These are phyloP conservation scores for Engraulis encrasicolus DNA, from an alignment of 2,113 vertebrate genomes.

Conservation along the genomic window DNA sequence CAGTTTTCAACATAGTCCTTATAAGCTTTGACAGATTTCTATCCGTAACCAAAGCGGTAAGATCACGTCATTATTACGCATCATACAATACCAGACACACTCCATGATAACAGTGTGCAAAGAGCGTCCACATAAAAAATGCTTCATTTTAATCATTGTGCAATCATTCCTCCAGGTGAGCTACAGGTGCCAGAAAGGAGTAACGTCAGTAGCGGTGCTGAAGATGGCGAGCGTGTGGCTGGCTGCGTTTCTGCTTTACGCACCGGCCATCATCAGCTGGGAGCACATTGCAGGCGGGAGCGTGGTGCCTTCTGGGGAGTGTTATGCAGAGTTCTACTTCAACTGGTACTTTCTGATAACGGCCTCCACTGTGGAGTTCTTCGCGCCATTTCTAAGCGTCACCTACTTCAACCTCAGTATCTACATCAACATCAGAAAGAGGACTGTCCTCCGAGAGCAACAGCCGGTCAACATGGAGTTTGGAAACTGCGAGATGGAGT, in stretches of 20 bases:
- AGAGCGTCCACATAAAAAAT: no score
- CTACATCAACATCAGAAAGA: constrained; percentile 77
- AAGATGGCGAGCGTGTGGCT: constrained; percentile 76
- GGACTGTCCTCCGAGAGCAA: constrained; percentile 59
- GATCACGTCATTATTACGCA: not conserved
- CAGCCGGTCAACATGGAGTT: constrained; percentile 41
- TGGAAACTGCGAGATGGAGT: constrained; percentile 60
- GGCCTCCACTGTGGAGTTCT: constrained; percentile 77
- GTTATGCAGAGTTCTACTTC: constrained; percentile 79
- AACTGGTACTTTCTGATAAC: constrained; percentile 81
- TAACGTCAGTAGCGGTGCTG: constrained; percentile 64
- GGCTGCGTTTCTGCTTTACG: constrained; percentile 76
- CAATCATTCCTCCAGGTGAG: no score
- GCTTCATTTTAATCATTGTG: no score
- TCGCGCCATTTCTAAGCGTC: constrained; percentile 77
- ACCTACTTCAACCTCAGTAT: constrained; percentile 78
- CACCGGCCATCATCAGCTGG: constrained; percentile 78
- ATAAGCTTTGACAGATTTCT: constrained; percentile 80
- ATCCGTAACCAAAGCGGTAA: constrained; percentile 76
- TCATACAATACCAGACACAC: no score
- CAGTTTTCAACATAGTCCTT: constrained; percentile 77
- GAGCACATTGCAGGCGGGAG: constrained; percentile 71
- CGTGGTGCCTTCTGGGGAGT: constrained; percentile 70
- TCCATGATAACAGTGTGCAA: no score
- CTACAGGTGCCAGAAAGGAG: constrained; percentile 77